Percentiles rank a stretch among this genome's conserved stretches.
phyloP scores from a whole-genome alignment of 1,140 invertebrate species.

The Drosophila persimilis region DNA sequence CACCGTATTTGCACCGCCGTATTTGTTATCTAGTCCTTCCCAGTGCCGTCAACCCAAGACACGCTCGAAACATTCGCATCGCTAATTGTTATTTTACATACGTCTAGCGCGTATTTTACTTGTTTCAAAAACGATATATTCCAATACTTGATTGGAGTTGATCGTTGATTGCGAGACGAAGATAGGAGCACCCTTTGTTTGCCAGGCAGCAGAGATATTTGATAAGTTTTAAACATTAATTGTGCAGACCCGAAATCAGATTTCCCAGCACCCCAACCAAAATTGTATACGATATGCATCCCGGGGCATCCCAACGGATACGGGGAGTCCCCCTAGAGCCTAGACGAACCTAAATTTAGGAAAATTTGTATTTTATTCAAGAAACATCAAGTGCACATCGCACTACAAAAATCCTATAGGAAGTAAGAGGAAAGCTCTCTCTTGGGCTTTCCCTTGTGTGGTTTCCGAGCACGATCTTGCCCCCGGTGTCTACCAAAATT shows the following conservation, averaged over 20 bases:
- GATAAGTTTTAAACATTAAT: slow-evolving; percentile 35
- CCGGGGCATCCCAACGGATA: too few species aligned
- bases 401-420: too few species aligned
- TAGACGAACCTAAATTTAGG: too few species aligned
- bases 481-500: slow-evolving; percentile 5
- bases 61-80: slow-evolving; percentile 25
- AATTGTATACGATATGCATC: slow-evolving; percentile 41
- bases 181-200: slow-evolving; percentile 39
- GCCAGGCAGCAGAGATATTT: slow-evolving; percentile 48
- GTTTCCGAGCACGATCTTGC: too few species aligned
- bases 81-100: slow-evolving; percentile 14
- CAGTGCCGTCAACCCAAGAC: slow-evolving; percentile 16
- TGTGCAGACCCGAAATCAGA: not conserved
- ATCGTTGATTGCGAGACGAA: slow-evolving; percentile 6
- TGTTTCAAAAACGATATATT: slow-evolving; percentile 5
- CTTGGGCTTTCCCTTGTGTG: too few species aligned
- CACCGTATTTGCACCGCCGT: slow-evolving; percentile 34
- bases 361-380: too few species aligned
- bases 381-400: too few species aligned
- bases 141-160: slow-evolving; percentile 8
- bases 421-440: too few species aligned
- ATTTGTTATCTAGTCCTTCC: slow-evolving; percentile 58
- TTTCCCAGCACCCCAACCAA: slow-evolving; percentile 31
- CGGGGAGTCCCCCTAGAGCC: too few species aligned
- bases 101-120: not conserved